Evolutionary conservation across 2,113 vertebrate genomes (phyloP), one percentile per base, ranked within the genome.

Genomic region (Entosphenus tridentatus): DNA sequence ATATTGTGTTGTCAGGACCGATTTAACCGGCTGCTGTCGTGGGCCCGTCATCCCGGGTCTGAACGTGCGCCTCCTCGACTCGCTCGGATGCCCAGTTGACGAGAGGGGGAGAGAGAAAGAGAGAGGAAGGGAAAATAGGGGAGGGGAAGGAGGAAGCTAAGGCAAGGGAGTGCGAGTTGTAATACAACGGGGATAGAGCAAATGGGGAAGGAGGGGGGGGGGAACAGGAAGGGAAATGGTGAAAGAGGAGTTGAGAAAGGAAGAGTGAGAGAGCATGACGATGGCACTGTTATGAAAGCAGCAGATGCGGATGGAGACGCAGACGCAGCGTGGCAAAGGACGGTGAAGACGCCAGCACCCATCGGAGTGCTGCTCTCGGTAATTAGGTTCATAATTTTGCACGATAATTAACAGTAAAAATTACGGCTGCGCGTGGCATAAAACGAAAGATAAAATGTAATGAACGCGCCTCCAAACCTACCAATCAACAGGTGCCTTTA

Each of bases 1-100:
- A 65, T 65, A 65, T 65, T 65, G 62, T 65, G 21, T 65, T 65
- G 62, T 65, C 62, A 65, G 62, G 62, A 65, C n/a, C 62, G 21
- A 65, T 65, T 65, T 65, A 39, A 39, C 39, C 39, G 39, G 39
- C 39, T 39, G 39, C 39, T 39, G 39, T 39, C 39, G 39, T 39
- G 39, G 39, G 39, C 39, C 39, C 39, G 39, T 39, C 39, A 39
- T 39, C 39, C 39, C 39, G 39, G 6, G 39, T 39, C 39, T 39
- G 39, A 39, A 39, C 39, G 39, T 39, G 39, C 39, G 39, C 39
- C 39, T 39, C 39, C 39, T 39, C 39, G 39, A 7, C 39, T 39
- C 39, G 39, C 39, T 39, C 39, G 39, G 39, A 39, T 39, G 39
- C 39, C 39, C 39, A 39, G 39, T 39, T 39, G 39, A 39, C 39